These are phyloP conservation scores for Cybosia mesomella DNA, from an alignment of 2,888 invertebrate species.

Conservation along the genomic window DNA sequence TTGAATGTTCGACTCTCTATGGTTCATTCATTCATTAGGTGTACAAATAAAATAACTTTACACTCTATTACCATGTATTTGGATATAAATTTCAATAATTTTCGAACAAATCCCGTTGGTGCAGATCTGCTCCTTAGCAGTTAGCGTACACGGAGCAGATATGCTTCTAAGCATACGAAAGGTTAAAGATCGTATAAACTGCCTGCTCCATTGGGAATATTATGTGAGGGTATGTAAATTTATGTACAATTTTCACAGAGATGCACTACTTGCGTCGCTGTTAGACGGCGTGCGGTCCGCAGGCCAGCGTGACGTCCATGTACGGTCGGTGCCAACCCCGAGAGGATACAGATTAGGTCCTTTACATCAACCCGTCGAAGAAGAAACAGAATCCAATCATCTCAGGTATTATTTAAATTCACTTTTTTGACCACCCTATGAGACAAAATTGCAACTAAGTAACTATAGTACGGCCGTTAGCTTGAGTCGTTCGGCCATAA, in stretches of 20 bases:
- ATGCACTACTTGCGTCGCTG: slow-evolving; percentile 97
- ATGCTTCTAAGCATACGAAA: too few species aligned
- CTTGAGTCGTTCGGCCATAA: too few species aligned
- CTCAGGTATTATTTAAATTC: slow-evolving; percentile 87
- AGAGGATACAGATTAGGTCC: slow-evolving; percentile 96
- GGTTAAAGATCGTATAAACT: neutral
- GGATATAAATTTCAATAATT: too few species aligned
- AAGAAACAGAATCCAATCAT: slow-evolving; percentile 97
- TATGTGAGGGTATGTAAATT: neutral
- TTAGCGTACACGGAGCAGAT: too few species aligned
- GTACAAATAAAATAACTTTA: too few species aligned
- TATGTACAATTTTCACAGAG: slow-evolving; percentile 82
- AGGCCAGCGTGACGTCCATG: slow-evolving; percentile 98
- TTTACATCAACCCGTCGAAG: slow-evolving; percentile 95
- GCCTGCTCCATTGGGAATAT: neutral
- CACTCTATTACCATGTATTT: too few species aligned
- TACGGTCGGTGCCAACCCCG: slow-evolving; percentile 94
- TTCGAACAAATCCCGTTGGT: too few species aligned
- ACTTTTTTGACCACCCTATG: neutral
- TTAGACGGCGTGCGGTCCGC: slow-evolving; percentile 98
- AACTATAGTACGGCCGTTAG: neutral
- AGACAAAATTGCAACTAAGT: neutral
- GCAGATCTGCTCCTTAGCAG: too few species aligned
- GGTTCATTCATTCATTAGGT: too few species aligned
- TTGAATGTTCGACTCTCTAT: too few species aligned